A percentile compares a stretch with the other conserved stretches of the same genome.
phyloP scores from a whole-genome alignment of 2,113 vertebrate genomes.

The Protobothrops mucrosquamatus region DNA sequence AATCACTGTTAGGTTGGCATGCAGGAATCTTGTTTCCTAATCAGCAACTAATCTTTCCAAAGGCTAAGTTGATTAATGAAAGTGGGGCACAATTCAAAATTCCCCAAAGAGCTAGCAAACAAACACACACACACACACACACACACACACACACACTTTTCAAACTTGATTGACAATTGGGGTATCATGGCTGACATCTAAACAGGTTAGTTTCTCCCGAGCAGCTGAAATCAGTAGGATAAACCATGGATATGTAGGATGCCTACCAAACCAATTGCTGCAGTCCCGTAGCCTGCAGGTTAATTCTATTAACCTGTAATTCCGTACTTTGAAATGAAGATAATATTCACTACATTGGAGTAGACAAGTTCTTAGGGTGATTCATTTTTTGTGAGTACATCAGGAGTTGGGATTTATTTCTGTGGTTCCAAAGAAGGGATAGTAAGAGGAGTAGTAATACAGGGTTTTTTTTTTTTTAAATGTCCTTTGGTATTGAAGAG shows the following conservation, averaged over 20 bases:
- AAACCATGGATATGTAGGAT: neutral
- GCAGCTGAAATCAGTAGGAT: neutral
- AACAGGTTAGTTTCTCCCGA: neutral
- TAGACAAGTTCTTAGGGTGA: neutral
- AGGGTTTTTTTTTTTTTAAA: neutral
- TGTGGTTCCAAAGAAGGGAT: neutral
- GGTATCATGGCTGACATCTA: neutral
- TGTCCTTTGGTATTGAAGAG: neutral
- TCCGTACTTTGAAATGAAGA: neutral
- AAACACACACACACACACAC: neutral
- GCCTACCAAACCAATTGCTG: neutral
- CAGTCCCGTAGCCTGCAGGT: neutral
- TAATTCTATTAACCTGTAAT: neutral
- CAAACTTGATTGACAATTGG: neutral
- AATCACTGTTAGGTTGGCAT: neutral
- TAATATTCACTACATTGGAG: neutral
- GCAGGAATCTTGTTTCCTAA: neutral
- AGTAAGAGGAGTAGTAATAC: neutral
- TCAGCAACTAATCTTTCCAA: neutral
- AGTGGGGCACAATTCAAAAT: neutral
- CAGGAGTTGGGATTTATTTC: neutral
- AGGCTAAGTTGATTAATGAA: neutral
- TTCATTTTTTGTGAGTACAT: neutral
- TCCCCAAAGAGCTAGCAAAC: neutral
- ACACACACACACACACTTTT: neutral